These are phyloP conservation scores for Sesamia nonagrioides DNA, from an alignment of 1,140 invertebrate genomes.

Conservation along the genomic window DNA sequence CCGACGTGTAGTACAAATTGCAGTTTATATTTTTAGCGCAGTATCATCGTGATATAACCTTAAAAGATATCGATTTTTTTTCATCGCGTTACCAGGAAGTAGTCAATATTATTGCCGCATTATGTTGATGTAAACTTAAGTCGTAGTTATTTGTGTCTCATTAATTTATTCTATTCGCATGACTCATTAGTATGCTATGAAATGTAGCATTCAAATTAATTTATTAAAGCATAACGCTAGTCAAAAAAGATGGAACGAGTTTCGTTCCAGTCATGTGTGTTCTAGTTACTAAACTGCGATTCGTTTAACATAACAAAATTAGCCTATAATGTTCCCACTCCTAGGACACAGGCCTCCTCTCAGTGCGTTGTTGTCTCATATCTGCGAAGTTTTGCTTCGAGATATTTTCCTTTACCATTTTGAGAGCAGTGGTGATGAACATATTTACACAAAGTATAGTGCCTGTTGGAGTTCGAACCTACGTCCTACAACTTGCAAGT, in stretches of 20 bases:
- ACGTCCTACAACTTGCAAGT: too few relatives aligned
- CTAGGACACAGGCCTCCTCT: too few relatives aligned
- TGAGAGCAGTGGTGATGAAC: too few relatives aligned
- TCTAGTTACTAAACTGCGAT: neutral
- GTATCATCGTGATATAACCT: conserved; percentile 55
- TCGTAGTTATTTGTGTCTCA: conserved; percentile 15
- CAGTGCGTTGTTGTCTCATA: too few relatives aligned
- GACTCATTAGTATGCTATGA: conserved; percentile 14
- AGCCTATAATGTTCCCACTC: too few relatives aligned
- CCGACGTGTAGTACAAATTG: neutral
- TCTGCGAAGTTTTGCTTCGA: too few relatives aligned
- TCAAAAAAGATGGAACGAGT: neutral
- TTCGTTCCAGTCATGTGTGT: neutral
- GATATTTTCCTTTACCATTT: too few relatives aligned
- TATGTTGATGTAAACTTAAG: conserved; percentile 23
- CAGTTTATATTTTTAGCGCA: conserved; percentile 3
- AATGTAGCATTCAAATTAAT: neutral
- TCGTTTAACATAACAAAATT: neutral
- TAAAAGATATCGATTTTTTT: conserved; percentile 62
- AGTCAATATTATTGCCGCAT: conserved; percentile 13
- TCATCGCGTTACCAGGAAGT: conserved; percentile 52
- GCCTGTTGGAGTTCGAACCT: too few relatives aligned
- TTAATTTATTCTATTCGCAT: neutral
- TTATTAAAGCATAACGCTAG: neutral
- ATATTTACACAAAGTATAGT: too few relatives aligned